Percentiles rank a stretch among this genome's conserved stretches.
Conservation (phyloP, 2,888 invertebrate genomes). For the Rhagonycha lutea region DNA sequence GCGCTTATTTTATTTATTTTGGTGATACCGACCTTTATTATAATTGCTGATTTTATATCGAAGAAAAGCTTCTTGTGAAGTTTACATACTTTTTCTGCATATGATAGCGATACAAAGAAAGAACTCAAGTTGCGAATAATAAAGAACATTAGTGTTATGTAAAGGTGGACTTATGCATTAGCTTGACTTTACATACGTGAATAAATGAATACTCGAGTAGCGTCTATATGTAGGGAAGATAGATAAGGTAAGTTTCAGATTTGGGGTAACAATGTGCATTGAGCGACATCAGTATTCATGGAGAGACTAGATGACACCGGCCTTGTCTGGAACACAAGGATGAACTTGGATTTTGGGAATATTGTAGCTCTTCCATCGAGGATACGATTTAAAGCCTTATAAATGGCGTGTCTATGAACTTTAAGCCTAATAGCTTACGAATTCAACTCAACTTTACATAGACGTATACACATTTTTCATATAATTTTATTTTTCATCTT, state of each 20-base stretch:
- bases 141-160: conserved; percentile 4
- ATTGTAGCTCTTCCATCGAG: conserved; percentile 36
- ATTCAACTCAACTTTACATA: conserved; percentile 25
- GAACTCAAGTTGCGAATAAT: neutral
- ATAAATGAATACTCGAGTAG: conserved; percentile 31
- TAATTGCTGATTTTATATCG: neutral
- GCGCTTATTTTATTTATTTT: neutral
- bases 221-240: conserved; percentile 25
- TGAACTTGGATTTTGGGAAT: conserved; percentile 36
- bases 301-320: conserved; percentile 30
- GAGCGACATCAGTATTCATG: conserved; percentile 36
- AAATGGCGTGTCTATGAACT: conserved; percentile 42
- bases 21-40: neutral
- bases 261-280: conserved; percentile 32
- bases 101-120: neutral
- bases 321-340: conserved; percentile 32
- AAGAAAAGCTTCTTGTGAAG: neutral
- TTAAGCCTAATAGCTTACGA: conserved; percentile 34
- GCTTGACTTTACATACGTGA: conserved; percentile 27
- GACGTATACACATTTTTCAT: neutral
- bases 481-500: neutral
- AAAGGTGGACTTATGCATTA: conserved; percentile 23
- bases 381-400: conserved; percentile 43
- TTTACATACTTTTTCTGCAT: neutral
- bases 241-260: conserved; percentile 31